These are phyloP conservation scores for Australoheros scitulus DNA, from an alignment of 2,113 vertebrate species.

Conservation along the genomic window DNA sequence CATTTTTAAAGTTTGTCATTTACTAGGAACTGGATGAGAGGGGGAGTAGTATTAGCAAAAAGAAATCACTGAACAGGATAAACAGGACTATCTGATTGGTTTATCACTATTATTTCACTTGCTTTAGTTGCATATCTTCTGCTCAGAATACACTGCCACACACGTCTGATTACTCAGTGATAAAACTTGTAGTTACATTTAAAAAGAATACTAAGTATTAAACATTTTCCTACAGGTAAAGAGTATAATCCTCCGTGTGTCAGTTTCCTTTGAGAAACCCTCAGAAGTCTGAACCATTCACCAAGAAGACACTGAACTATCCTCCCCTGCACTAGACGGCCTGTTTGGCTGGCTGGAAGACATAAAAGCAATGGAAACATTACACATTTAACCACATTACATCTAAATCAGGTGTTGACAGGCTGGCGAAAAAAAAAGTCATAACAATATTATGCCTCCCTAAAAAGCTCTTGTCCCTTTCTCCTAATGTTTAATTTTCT, in stretches of 20 bases:
- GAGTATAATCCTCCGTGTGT: neutral
- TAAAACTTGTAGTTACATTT: neutral
- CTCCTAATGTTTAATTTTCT: slow-evolving; percentile 84
- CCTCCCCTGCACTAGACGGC: slow-evolving; percentile 32
- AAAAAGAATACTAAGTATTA: neutral
- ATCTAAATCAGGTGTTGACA: slow-evolving; percentile 80
- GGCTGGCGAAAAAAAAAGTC: slow-evolving; percentile 52
- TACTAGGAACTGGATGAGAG: neutral
- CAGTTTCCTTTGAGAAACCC: slow-evolving; percentile 36
- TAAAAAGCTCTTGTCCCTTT: slow-evolving; percentile 77
- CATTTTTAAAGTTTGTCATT: neutral
- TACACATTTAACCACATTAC: slow-evolving; percentile 80
- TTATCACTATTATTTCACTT: neutral
- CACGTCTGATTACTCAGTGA: neutral
- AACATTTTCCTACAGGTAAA: slow-evolving; percentile 5
- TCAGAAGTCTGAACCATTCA: slow-evolving; percentile 59
- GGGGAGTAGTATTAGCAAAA: neutral
- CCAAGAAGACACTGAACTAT: slow-evolving; percentile 54
- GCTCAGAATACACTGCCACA: neutral
- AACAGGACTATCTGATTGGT: neutral
- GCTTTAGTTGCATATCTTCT: neutral
- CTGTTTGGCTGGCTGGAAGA: slow-evolving; percentile 45
- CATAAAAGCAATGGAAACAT: slow-evolving; percentile 72
- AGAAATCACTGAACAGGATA: neutral
- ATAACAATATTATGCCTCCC: slow-evolving; percentile 75